Base-by-base conservation (phyloP, 2,888 invertebrate genomes). In the Cetonia aurata region DNA sequence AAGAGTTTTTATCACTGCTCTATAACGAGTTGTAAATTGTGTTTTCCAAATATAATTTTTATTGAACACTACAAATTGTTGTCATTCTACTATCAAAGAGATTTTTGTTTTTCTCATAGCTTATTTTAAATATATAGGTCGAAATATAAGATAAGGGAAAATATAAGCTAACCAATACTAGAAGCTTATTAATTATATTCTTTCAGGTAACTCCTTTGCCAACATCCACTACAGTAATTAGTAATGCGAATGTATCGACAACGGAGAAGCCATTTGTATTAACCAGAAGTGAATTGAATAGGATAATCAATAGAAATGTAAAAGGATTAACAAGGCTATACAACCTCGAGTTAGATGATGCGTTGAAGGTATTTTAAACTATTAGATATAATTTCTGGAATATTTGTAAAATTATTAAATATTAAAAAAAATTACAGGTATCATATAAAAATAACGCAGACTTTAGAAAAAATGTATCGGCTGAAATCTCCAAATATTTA, bases 281-380 rank as follows among this genome's bases (percentile, higher is more conserved):
- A 44, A 85, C 85, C 0, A 80, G 86, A 75, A 80, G 76, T 1
- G 81, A 83, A 70, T 77, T 87, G 0, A 82, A 83, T 55, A 81
- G 79, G 66, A 80, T 88, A 41, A 73, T 88, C 3, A 80, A 83
- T 31, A 80, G 88, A 75, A 88, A 88, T 76, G 73, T 87, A 8
- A 82, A 82, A 72, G 88, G 88, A 6, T 77, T 88, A 12, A 80
- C 84, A 1, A 79, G 86, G 70, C 77, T 88, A 3, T 87, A 86
- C 73, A 86, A 87, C 73, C 81, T 88, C 60, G 88, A 88, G 77
- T 82, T 87, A 79, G 77, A 80, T 17, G 87, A 87, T 71, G 87
- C 88, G 1, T 71, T 86, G 13, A 84, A 85, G 78, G 88, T 88
- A 78, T 82, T 79, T 15, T 42, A 62, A 17, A 65, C 12, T 25